Base-by-base conservation (phyloP, 64 coral and sea anemone species). In the Montipora sp. region DNA sequence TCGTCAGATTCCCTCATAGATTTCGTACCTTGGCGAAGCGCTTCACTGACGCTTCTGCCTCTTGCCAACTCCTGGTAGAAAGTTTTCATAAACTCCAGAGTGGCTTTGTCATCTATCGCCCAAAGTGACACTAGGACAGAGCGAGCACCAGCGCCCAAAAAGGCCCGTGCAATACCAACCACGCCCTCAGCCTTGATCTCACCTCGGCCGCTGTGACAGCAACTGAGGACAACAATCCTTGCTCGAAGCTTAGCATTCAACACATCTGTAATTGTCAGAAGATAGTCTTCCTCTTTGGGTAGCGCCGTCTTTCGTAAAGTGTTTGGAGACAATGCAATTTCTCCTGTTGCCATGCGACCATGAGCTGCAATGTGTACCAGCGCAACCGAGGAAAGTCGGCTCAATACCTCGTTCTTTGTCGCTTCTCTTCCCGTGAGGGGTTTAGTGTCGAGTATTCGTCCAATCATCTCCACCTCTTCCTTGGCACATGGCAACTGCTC, bases 71-170 rank as follows among this genome's bases (percentile, higher is more conserved):
- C 48, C 24, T 88, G 18, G 48, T 88, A 88, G 74, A 88, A 88
- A 13, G 0, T 43, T 77, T 77, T 19, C 87, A 88, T 88, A 51
- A 88, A 76, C 11, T 49, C 20, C n/a, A 47, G 2, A 50, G 83
- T 87, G 8, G 83, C 83, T 24, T 47, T 0, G 46, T 87, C 83
- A 22, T 87, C 48, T 14, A 80, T 68, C 22, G 53, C 59, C 88
- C 88, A 90, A 55, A 90, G 48, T 15, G 86, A 48, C 12, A 61
- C 88, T 53, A 90, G 47, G n/a, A 90, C 88, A n/a, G 75, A 70
- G 43, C 55, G 77, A 19, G 77, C 77, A 45, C 88, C 77, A 21
- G 63, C 83, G 19, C 51, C 83, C 51, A 87, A 8, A 43, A 71
- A 69, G 3, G 83, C 83, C 10, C 55, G 51, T 23, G 47, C 65